phyloP scores from a whole-genome alignment of 2,113 vertebrate species.

The Lonchura striata region DNA sequence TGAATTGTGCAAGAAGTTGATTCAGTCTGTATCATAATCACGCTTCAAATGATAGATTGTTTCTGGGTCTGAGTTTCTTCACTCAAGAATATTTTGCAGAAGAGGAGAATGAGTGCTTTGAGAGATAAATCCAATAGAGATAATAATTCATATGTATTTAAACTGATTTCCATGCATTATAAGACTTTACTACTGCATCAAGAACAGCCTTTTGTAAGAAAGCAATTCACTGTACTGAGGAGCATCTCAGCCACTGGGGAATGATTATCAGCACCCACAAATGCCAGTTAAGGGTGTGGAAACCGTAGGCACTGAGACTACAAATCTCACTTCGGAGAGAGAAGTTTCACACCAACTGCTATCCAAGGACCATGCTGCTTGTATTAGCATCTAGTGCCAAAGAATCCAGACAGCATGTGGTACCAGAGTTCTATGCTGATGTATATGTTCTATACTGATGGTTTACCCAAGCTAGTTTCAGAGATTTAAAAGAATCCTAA shows the following conservation, averaged over 20 bases:
- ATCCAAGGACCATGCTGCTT: neutral
- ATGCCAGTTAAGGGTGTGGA: constrained; percentile 2
- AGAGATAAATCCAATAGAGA: constrained; percentile 66
- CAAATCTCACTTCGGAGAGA: neutral
- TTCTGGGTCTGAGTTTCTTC: constrained; percentile 68
- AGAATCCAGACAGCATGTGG: neutral
- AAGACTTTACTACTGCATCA: constrained; percentile 47
- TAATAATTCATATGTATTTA: constrained; percentile 71
- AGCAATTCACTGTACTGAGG: constrained; percentile 63
- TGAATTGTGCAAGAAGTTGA: constrained; percentile 60
- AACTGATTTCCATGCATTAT: constrained; percentile 65
- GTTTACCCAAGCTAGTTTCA: neutral
- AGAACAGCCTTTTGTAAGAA: constrained; percentile 48
- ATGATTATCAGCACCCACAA: constrained; percentile 42
- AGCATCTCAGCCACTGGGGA: constrained; percentile 38
- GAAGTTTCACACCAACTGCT: neutral
- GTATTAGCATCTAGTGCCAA: neutral
- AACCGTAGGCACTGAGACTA: neutral
- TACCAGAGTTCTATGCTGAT: neutral
- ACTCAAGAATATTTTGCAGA: constrained; percentile 71
- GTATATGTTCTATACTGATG: neutral
- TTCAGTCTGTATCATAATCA: constrained; percentile 67
- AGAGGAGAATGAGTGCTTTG: constrained; percentile 70
- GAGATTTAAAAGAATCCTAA: neutral
- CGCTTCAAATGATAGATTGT: constrained; percentile 68